A percentile compares a stretch with the other conserved stretches of the same genome.
phyloP scores from a whole-genome alignment of 2,113 vertebrate genomes.

The Sciurus niger region DNA sequence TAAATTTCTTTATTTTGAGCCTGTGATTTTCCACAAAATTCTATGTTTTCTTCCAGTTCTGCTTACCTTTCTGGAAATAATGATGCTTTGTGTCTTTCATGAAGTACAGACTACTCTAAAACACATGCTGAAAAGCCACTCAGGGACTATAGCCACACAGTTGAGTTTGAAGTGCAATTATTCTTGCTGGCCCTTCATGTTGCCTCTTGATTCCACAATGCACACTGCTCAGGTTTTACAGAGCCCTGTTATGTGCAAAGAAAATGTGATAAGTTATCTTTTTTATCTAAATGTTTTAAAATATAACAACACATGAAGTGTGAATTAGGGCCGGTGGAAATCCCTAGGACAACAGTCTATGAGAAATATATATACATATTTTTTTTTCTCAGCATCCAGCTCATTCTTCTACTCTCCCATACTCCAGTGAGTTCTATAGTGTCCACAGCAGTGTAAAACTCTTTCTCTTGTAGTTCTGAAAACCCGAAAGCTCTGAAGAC shows the following conservation, averaged over 20 bases:
- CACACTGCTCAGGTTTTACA: not conserved
- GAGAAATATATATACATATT: not conserved
- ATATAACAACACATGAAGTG: not conserved
- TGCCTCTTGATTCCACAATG: not conserved
- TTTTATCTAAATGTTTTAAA: not conserved
- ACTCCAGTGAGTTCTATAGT: not conserved
- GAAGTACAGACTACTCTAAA: slow-evolving; percentile 5
- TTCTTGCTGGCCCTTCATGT: not conserved
- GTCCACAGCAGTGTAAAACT: not conserved
- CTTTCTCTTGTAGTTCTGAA: not conserved
- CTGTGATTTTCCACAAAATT: not conserved
- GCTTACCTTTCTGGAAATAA: not conserved
- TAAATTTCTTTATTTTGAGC: not conserved
- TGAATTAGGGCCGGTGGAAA: not conserved
- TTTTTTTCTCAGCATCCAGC: not conserved
- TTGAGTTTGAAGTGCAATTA: not conserved
- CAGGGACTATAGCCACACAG: not conserved
- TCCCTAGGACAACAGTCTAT: not conserved
- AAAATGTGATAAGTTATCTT: not conserved
- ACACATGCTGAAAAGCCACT: not conserved
- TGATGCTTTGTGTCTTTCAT: not conserved
- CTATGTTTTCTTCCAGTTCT: not conserved
- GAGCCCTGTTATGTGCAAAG: not conserved
- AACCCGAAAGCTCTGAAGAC: not conserved
- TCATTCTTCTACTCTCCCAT: not conserved